Evolutionary conservation across 2,113 vertebrate species (phyloP).

Genomic region (Chlamydotis undulata): DNA sequence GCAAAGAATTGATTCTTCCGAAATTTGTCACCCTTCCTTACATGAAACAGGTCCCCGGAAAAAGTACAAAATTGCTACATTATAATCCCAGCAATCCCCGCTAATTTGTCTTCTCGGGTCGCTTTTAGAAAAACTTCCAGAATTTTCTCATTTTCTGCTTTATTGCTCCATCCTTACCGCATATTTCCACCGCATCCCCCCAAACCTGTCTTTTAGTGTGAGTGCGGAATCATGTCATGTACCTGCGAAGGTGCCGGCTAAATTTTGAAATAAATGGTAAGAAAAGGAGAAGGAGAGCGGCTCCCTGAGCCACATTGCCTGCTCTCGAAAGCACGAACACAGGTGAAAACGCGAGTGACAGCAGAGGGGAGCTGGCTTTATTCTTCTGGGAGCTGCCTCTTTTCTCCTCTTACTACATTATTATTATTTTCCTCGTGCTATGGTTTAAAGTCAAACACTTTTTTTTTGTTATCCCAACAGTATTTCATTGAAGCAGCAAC

Average conservation of each 20-base stretch:
- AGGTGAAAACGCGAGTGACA: slow-evolving; percentile 31
- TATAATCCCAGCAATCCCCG: not conserved
- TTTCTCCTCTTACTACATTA: not conserved
- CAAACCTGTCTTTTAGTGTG: not conserved
- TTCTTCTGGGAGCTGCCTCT: not conserved
- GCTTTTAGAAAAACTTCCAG: not conserved
- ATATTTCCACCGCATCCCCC: not conserved
- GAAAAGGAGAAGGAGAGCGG: not conserved
- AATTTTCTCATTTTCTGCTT: not conserved
- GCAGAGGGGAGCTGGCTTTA: not conserved
- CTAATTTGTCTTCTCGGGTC: not conserved
- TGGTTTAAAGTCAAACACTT: not conserved
- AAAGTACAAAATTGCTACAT: fast-evolving
- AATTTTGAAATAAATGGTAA: not conserved
- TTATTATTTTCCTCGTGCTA: not conserved
- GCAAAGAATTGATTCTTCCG: not conserved
- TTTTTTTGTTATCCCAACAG: not conserved
- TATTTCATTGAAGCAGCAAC: not conserved
- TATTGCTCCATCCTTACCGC: not conserved
- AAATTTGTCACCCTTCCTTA: not conserved
- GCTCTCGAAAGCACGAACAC: not conserved
- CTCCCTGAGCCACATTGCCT: not conserved
- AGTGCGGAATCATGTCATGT: not conserved
- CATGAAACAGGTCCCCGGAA: not conserved
- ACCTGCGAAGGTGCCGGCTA: not conserved